phyloP scores from a whole-genome alignment of 2,797 vertebrate genomes.

The Tragopan temminckii region DNA sequence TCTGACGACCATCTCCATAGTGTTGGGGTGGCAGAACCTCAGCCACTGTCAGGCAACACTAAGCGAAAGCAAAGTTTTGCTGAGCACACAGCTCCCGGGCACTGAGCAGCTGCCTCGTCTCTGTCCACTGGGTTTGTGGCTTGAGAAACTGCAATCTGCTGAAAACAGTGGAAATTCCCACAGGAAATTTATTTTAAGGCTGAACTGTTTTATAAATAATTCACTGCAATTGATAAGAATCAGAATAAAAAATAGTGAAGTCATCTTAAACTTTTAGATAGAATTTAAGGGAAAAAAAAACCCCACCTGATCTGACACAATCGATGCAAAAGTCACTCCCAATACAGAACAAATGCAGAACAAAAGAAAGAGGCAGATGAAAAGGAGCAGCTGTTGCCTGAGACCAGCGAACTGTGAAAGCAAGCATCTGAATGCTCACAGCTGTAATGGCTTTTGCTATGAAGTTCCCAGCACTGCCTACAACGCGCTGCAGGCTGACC shows the following conservation, averaged over 20 bases:
- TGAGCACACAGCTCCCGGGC: neutral
- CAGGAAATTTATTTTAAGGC: neutral
- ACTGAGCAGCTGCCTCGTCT: neutral
- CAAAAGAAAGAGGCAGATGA: constrained; percentile 1
- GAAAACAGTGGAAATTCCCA: neutral
- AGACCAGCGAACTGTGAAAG: neutral
- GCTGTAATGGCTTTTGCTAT: neutral
- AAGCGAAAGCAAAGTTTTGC: neutral
- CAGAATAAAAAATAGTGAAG: constrained; percentile 12
- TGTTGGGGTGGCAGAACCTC: neutral
- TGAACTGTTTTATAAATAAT: neutral
- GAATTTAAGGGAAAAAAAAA: neutral
- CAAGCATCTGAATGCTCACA: neutral
- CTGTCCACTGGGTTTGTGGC: neutral
- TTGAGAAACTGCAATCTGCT: neutral
- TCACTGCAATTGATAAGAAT: neutral
- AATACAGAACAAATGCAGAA: neutral
- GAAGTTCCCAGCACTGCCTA: neutral
- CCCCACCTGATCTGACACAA: neutral
- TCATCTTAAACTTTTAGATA: neutral
- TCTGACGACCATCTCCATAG: neutral
- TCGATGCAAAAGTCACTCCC: constrained; percentile 33
- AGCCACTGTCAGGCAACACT: too few relatives aligned
- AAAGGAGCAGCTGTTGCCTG: constrained; percentile 24
- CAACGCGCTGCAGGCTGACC: neutral